phyloP scores from a whole-genome alignment of 1,140 invertebrate species.

The Pseudomyrmex sp. region DNA sequence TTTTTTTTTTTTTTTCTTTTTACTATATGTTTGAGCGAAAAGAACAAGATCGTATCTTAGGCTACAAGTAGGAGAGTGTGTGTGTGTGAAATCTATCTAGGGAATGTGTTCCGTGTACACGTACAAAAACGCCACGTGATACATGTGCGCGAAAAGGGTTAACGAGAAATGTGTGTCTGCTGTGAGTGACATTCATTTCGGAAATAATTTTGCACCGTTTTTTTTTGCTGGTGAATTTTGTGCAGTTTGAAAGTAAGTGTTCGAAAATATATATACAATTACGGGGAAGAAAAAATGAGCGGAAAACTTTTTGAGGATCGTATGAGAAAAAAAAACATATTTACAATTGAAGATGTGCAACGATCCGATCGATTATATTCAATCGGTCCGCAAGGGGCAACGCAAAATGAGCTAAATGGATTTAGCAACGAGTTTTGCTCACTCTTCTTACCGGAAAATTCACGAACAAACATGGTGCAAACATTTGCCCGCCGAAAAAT shows the following conservation, averaged over 20 bases:
- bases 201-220: constrained; percentile 45
- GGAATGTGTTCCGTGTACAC: neutral
- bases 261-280: no score
- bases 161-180: constrained; percentile 19
- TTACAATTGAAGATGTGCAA: no score
- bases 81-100: constrained; percentile 12
- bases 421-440: constrained; percentile 37
- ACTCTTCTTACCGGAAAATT: constrained; percentile 40
- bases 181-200: neutral
- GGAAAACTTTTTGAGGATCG: constrained; percentile 5
- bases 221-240: constrained; percentile 56
- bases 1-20: neutral
- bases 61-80: neutral
- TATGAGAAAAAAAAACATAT: no score
- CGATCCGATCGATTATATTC: constrained; percentile 1
- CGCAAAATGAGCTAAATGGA: constrained; percentile 33
- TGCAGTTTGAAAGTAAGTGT: neutral
- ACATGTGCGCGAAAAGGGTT: constrained; percentile 36
- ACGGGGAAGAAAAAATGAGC: neutral
- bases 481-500: constrained; percentile 60
- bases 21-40: constrained; percentile 7
- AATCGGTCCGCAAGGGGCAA: constrained; percentile 29
- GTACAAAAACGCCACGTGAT: constrained; percentile 10
- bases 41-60: constrained; percentile 13
- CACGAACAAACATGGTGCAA: constrained; percentile 60